Conservation (phyloP, 2,888 invertebrate species). For the Folsomia manolachei region DNA sequence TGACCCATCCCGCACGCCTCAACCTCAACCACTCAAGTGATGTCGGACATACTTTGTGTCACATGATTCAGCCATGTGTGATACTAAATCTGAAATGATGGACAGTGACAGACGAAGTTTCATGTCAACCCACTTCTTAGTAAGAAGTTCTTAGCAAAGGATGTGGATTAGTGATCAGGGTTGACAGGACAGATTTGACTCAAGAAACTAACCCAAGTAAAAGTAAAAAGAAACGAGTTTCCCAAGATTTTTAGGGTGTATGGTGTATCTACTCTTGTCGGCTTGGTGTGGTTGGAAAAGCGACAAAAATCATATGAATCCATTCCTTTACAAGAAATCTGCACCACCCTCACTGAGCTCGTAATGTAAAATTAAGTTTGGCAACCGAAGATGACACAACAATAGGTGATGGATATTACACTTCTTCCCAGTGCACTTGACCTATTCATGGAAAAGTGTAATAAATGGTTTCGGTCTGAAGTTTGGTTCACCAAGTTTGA, state of each 20-base stretch:
- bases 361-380: slow-evolving; percentile 11
- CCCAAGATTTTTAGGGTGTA: background rate
- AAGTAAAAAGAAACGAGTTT: background rate
- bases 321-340: background rate
- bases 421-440: slow-evolving; percentile 2
- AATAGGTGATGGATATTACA: slow-evolving; percentile 20
- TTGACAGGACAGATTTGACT: background rate
- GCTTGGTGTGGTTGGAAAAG: no score
- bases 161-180: slow-evolving; percentile 5
- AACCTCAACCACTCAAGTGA: no score
- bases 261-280: no score
- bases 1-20: background rate
- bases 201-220: no score
- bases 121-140: background rate
- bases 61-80: background rate
- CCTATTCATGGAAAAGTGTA: slow-evolving; percentile 5
- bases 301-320: background rate
- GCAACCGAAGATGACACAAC: slow-evolving; percentile 22
- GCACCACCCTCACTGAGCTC: background rate
- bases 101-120: background rate
- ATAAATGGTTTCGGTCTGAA: background rate
- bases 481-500: no score
- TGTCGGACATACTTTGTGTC: background rate
- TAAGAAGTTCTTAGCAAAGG: no score
- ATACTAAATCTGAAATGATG: background rate